These are phyloP conservation scores for Atrichornis clamosus DNA, from an alignment of 2,113 vertebrate genomes.

Conservation along the genomic window DNA sequence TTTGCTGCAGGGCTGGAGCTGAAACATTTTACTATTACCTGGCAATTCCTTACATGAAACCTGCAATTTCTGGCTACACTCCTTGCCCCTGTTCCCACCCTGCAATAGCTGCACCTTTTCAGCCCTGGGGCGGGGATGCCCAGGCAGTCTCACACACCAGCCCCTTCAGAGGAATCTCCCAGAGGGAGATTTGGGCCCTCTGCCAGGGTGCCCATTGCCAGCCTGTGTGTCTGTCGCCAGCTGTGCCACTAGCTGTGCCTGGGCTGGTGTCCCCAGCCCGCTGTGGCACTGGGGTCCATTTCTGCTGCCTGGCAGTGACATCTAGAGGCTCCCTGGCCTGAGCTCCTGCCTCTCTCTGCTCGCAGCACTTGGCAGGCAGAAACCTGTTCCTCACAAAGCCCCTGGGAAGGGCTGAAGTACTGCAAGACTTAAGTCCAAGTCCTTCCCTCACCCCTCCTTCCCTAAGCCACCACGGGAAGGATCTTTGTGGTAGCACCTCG, in stretches of 20 bases:
- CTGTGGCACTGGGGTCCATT: not conserved
- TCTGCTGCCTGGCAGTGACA: constrained; percentile 52
- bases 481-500: not conserved
- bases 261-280: not conserved
- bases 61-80: not conserved
- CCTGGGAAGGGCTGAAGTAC: not conserved
- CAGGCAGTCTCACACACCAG: not conserved
- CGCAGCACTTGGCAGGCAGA: not conserved
- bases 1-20: not conserved
- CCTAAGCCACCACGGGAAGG: not conserved
- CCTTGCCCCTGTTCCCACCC: not conserved
- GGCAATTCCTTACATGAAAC: fast-evolving
- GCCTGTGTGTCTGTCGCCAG: not conserved
- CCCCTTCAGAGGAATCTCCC: not conserved
- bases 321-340: constrained; percentile 41
- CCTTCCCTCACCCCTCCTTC: not conserved
- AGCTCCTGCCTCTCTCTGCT: not conserved
- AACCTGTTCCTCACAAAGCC: not conserved
- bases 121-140: not conserved
- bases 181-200: too few species aligned
- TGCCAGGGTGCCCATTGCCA: fast-evolving
- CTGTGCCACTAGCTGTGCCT: not conserved
- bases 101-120: not conserved
- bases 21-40: not conserved
- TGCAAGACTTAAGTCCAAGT: not conserved